Evolutionary conservation across 2,797 vertebrate species (phyloP), one percentile per base, ranked within the genome.

Genomic region (Acanthopagrus latus): DNA sequence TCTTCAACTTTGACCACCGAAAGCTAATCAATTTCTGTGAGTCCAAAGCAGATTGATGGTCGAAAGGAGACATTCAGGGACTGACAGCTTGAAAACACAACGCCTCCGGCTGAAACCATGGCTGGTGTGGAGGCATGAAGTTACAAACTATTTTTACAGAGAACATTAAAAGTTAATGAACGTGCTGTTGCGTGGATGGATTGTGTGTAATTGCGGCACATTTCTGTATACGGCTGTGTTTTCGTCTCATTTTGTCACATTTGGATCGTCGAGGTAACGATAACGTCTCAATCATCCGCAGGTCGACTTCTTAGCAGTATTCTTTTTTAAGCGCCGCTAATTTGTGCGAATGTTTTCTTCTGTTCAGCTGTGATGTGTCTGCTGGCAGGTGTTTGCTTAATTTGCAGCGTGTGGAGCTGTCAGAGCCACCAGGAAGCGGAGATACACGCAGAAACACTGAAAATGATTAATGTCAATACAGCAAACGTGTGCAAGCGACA

Each of bases 401-500:
- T 54, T 11, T 60, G 16, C 44, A 18, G 17, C 7, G 62, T 2
- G 4, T 66, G 38, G 41, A 59, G 43, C 69, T 71, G 58, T 64
- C 71, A 68, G 25, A 20, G 25, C 7, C 20, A 2, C 64, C 44
- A 6, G 47, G 63, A 57, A 59, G 3, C 23, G 17, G 9, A 74
- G 64, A 38, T 44, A 23, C 17, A 55, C 29, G 8, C 33, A 9
- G 33, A 38, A 38, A 38, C 33, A 9, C 8, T 38, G 33, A 76
- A 69, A 64, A n/a, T 78, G 82, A 86, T 78, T 83, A 67, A 86
- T 78, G 63, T 71, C 74, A 81, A 50, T 50, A 50, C 8, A 55
- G 64, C 69, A 81, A 70, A 64, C 69, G 51, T 7, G 33, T n/a
- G 20, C 29, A 63, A 70, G 41, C 44, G 52, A 74, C 66, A 71